Base-by-base conservation (phyloP, 2,113 vertebrate genomes). In the Notiomystis cincta region DNA sequence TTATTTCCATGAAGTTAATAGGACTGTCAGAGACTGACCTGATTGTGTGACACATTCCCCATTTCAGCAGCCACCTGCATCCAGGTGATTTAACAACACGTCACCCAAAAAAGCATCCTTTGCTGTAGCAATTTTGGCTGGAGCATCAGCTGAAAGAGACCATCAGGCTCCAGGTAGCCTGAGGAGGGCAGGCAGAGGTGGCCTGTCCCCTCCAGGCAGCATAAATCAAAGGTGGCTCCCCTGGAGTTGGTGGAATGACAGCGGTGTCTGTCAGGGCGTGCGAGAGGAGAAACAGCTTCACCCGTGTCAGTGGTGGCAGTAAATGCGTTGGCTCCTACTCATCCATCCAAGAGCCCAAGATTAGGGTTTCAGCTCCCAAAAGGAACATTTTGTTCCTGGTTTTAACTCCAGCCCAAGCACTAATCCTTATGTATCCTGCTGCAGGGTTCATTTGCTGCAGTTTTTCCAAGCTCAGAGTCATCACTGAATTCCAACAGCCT, bases 371-470 rank as follows among this genome's bases (percentile, higher is more conserved):
- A 82, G 54, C 58, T 90, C 90, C 79, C 11, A 0, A 86, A 82
- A 80, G 67, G 50, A 88, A 61, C 23, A 12, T 61, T 92, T 42
- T 77, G 53, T 69, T 95, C 56, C 82, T 73, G 54, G 31, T 72
- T 97, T 90, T 72, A 75, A 73, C 79, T 90, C 47, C 35, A 48
- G 3, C 71, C 76, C 85, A 80, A 93, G 44, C 70, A 31, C 78
- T 37, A 85, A 0, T 80, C 71, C 79, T 67, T 93, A 47, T 13
- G 12, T 57, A 93, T 57, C 90, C 70, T 53, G 45, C 66, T 85
- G 75, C 48, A 48, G 61, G 47, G 56, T 95, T 96, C 82, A 60
- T 60, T 58, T 5, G 73, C 48, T 62, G 44, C 3, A 1, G 9
- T 65, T 92, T 88, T 58, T 54, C 75, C 66, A 9, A 80, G 75